These are phyloP conservation scores for Mus minutoides DNA, from an alignment of 2,797 vertebrate species.

Conservation along the genomic window DNA sequence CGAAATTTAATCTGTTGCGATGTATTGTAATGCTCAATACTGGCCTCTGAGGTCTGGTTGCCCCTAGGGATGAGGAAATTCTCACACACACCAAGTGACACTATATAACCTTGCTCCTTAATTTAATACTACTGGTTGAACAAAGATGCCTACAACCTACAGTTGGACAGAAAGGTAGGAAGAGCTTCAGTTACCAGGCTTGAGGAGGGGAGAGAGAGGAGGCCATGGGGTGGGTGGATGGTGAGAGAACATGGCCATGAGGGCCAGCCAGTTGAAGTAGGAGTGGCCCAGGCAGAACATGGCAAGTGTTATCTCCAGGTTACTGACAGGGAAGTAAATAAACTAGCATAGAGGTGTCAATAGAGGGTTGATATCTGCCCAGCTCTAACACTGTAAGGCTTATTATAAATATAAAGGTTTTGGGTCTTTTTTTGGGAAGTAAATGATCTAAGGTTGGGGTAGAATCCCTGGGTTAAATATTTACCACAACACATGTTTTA, in stretches of 20 bases:
- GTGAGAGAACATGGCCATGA: too few relatives aligned
- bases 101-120: too few relatives aligned
- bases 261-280: background rate
- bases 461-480: background rate
- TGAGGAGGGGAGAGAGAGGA: background rate
- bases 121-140: too few relatives aligned
- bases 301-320: background rate
- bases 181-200: too few relatives aligned
- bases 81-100: too few relatives aligned
- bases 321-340: background rate
- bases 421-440: background rate
- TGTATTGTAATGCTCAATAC: too few relatives aligned
- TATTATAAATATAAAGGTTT: background rate
- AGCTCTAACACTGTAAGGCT: background rate
- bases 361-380: background rate
- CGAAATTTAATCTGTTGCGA: too few relatives aligned
- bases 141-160: too few relatives aligned
- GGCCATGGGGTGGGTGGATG: background rate
- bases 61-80: too few relatives aligned
- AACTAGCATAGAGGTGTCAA: background rate
- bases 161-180: too few relatives aligned
- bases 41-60: too few relatives aligned
- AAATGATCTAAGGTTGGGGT: background rate
- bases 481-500: background rate
- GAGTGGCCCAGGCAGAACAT: background rate